Base-by-base conservation (phyloP, 2,888 invertebrate species). In the Helobdella robusta region DNA sequence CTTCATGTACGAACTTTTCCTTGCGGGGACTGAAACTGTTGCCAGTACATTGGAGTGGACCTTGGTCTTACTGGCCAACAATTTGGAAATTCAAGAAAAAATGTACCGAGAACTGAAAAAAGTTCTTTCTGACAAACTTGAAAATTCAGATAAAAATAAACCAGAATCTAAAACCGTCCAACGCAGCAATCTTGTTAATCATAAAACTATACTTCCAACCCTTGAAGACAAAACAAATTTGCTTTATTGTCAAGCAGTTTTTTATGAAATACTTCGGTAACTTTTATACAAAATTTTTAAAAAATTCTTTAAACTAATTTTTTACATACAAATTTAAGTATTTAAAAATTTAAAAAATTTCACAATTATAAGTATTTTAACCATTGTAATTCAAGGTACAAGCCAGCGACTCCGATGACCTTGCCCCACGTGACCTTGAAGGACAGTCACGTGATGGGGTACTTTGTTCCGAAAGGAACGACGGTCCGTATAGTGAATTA, bases 21-120 rank as follows among this genome's bases (percentile, higher is more conserved):
- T 68, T 3, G 68, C 66, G 23, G 68, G 68, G 5, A 32, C 64
- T 11, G 68, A 68, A 36, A 68, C 68, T n/a, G 66, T 58, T 15
- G 28, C 61, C 54, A 64, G 64, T n/a, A 56, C 60, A 11, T 23
- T 66, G 5, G 28, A 48, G 34, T 68, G 68, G 68, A 28, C 36
- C 4, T 20, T 68, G n/a, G 58, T 56, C 20, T 46, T 61, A 46
- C 64, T 68, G 2, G 63, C 59, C 18, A 35, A 64, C 20, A 35
- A 64, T 44, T 59, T 36, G 28, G 56, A 68, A 18, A 58, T 68
- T 8, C 68, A 68, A 36, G 32, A 35, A 2, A 54, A 52, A 52
- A 62, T 67, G 44, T 66, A 63, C 2, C 20, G 50, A 23, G 68
- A 68, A 34, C 23, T 68, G 18, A 58, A 68, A 35, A 56, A 30